phyloP scores from a whole-genome alignment of 2,113 vertebrate species.

The Bucco capensis region DNA sequence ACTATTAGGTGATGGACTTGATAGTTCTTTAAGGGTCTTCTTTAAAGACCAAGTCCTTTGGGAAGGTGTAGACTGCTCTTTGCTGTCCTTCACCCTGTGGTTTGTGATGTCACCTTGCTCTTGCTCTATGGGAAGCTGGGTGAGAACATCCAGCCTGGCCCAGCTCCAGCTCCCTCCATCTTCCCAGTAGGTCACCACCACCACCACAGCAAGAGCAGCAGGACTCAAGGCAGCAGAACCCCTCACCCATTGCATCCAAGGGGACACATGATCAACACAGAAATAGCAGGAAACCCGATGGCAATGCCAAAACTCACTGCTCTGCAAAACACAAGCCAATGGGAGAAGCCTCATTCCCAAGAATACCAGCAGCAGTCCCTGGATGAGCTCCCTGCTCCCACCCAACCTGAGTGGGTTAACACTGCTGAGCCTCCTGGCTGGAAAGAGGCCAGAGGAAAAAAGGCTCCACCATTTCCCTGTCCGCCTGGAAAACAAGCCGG shows the following conservation, averaged over 20 bases:
- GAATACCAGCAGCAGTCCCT: accelerated
- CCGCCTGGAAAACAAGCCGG: slow-evolving; percentile 25
- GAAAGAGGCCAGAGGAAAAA: slow-evolving; percentile 42
- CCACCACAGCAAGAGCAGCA: neutral
- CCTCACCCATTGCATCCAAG: neutral
- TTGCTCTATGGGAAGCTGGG: neutral
- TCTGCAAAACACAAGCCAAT: neutral
- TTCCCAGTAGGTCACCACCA: neutral
- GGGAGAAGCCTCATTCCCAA: neutral
- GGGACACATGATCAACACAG: accelerated
- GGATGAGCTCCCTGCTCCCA: accelerated
- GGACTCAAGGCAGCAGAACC: accelerated
- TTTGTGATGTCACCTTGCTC: neutral
- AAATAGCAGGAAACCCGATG: accelerated
- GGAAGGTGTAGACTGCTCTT: neutral
- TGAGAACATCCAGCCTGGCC: neutral
- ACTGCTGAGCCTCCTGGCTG: neutral
- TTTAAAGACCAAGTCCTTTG: neutral
- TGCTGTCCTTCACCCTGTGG: neutral
- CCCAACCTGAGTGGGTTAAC: neutral
- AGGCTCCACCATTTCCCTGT: slow-evolving; percentile 15
- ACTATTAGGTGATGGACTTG: neutral
- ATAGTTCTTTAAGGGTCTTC: neutral
- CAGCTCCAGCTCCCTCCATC: neutral
- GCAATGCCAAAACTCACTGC: neutral